A percentile compares a stretch with the other conserved stretches of the same genome.
Conservation (phyloP, 2,113 vertebrate species). For the Rhagologus leucostigma region DNA sequence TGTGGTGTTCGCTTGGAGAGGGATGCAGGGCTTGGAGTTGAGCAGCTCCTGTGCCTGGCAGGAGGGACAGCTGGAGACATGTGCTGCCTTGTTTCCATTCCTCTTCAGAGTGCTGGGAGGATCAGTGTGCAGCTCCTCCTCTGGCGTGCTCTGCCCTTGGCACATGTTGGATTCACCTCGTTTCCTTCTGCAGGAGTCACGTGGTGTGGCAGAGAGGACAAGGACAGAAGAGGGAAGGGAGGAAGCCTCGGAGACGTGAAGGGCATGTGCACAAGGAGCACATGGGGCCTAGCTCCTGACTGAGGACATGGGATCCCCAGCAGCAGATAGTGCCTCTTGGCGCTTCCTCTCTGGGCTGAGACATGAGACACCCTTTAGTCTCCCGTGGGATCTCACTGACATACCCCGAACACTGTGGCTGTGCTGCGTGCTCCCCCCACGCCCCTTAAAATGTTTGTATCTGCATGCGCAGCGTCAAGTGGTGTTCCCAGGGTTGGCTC, state of each 20-base stretch:
- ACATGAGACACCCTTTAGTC: background rate
- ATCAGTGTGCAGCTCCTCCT: background rate
- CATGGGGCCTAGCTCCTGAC: background rate
- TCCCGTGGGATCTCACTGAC: background rate
- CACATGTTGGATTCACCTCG: fast-evolving
- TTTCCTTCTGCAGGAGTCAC: background rate
- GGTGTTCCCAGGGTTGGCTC: background rate
- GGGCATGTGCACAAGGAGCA: background rate
- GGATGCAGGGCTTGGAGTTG: background rate
- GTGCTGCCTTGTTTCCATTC: background rate
- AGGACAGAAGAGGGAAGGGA: background rate
- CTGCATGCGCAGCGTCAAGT: background rate
- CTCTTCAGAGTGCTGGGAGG: background rate
- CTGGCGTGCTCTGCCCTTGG: background rate
- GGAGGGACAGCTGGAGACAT: background rate
- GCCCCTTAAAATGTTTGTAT: background rate
- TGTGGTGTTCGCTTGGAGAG: background rate
- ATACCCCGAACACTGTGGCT: background rate
- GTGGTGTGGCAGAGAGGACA: background rate
- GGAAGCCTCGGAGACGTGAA: background rate
- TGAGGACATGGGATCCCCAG: background rate
- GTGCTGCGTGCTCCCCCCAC: background rate
- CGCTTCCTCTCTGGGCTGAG: background rate
- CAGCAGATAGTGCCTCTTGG: background rate
- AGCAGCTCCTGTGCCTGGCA: background rate